Conservation (phyloP, 2,113 vertebrate genomes). For the Ceyx cyanopectus region DNA sequence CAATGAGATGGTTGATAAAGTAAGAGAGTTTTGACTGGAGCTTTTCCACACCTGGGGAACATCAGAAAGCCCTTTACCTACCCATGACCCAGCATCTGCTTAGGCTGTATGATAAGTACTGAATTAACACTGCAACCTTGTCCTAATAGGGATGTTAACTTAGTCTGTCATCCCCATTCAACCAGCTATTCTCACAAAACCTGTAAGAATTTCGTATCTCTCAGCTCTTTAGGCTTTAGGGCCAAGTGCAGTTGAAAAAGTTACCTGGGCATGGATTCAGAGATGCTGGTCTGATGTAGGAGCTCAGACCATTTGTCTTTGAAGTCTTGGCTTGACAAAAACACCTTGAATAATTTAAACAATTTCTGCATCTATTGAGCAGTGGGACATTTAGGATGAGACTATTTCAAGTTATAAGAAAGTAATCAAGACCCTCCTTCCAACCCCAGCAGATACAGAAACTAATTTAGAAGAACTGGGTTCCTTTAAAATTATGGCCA, state of each 20-base stretch:
- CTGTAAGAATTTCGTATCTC: background rate
- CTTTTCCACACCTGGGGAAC: background rate
- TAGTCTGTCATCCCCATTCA: background rate
- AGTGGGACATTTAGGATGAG: background rate
- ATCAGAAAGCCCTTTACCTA: background rate
- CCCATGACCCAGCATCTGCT: background rate
- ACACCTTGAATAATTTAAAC: background rate
- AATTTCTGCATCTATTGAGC: background rate
- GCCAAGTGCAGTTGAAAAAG: background rate
- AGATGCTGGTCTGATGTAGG: background rate
- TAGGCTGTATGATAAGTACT: background rate
- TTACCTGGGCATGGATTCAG: background rate
- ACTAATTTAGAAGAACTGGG: background rate
- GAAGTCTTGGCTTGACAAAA: background rate
- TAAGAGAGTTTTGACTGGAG: constrained; percentile 6
- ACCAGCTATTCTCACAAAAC: background rate
- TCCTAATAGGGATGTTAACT: background rate
- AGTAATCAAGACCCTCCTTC: background rate
- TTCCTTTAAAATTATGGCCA: background rate
- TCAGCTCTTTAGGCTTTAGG: background rate
- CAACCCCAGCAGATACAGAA: background rate
- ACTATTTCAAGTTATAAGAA: background rate
- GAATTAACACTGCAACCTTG: background rate
- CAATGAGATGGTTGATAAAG: constrained; percentile 10
- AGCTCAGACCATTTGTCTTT: background rate